Evolutionary conservation across 1,140 invertebrate genomes (phyloP).

Genomic region (Bombus terrestris): DNA sequence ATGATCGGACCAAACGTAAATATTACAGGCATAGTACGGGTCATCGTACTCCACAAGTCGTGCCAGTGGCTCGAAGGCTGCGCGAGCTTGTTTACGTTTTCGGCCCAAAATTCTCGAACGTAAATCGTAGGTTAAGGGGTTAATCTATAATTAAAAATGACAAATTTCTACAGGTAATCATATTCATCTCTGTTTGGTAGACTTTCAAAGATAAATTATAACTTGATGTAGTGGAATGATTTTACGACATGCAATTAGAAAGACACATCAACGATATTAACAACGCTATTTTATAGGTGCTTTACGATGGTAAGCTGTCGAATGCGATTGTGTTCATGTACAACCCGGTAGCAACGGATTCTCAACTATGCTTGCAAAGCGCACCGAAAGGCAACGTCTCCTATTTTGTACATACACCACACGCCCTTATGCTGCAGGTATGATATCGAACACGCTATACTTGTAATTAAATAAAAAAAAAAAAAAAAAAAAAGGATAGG

Average conservation of each 20-base stretch:
- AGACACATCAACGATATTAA: neutral
- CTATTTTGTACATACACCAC: conserved; percentile 99
- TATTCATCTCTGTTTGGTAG: neutral
- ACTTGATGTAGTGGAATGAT: neutral
- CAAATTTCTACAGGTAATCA: neutral
- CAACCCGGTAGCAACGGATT: conserved; percentile 99
- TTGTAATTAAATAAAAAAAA: neutral
- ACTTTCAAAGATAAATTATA: conserved; percentile 9
- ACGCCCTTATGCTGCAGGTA: conserved; percentile 99
- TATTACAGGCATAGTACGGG: no score
- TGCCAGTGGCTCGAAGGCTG: no score
- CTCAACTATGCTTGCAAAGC: conserved; percentile 98
- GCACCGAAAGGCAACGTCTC: conserved; percentile 98
- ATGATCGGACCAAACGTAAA: no score
- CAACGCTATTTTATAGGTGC: conserved; percentile 86
- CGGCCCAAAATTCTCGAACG: no score
- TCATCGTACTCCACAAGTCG: no score
- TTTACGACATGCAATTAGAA: neutral
- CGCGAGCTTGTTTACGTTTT: no score
- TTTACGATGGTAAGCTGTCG: conserved; percentile 99
- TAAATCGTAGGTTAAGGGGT: no score
- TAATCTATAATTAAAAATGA: no score
- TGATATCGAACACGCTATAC: conserved; percentile 43
- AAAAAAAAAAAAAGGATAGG: neutral
- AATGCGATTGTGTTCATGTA: conserved; percentile 99